Conservation (phyloP, 2,888 invertebrate species). For the Clistopyga incitator region DNA sequence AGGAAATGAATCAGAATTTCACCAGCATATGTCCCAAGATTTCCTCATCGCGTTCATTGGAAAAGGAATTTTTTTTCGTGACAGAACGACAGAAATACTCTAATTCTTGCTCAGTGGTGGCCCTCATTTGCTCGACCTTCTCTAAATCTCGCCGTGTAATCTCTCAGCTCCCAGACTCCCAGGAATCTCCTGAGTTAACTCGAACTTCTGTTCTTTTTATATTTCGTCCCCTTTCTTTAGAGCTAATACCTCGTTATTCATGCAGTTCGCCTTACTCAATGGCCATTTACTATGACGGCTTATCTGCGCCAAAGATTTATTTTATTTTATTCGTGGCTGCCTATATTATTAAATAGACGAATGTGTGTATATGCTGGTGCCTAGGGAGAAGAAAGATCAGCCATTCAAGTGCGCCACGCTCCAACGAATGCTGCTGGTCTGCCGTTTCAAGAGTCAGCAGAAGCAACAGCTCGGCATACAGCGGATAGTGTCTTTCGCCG, state of each 20-base stretch:
- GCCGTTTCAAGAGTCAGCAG: constrained; percentile 49
- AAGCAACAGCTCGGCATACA: constrained; percentile 5
- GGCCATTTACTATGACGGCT: constrained; percentile 33
- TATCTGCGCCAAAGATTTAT: constrained; percentile 53
- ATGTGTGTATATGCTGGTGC: constrained; percentile 60
- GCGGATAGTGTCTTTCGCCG: neutral
- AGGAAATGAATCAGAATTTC: neutral
- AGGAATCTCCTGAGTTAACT: constrained; percentile 14
- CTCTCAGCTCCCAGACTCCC: constrained; percentile 12
- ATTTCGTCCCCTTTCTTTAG: neutral
- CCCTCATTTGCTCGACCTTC: constrained; percentile 1
- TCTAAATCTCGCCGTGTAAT: neutral
- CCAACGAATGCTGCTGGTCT: constrained; percentile 62
- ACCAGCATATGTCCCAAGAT: neutral
- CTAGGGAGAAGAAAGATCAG: neutral
- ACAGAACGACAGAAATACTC: neutral
- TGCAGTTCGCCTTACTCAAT: constrained; percentile 45
- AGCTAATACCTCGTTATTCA: constrained; percentile 15
- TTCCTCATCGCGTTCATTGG: neutral
- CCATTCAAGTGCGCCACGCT: constrained; percentile 3
- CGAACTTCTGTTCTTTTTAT: constrained; percentile 22
- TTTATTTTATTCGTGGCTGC: constrained; percentile 14
- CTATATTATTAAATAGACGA: constrained; percentile 55
- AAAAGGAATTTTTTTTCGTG: neutral
- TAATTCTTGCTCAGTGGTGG: neutral